These are phyloP conservation scores for Heliconius congener DNA, from an alignment of 1,140 invertebrate genomes.

Conservation along the genomic window DNA sequence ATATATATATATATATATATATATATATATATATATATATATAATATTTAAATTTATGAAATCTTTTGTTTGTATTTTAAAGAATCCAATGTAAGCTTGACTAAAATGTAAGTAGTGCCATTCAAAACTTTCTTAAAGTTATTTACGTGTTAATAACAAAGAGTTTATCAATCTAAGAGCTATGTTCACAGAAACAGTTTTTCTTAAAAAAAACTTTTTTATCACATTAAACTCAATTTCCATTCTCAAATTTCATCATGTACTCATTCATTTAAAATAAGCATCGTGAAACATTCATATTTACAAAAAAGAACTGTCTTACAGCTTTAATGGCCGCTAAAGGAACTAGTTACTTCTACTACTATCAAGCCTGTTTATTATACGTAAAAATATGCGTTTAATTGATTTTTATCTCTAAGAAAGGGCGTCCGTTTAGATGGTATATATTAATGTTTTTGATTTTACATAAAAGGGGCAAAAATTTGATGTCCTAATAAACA, in stretches of 20 bases:
- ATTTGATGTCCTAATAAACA: background rate
- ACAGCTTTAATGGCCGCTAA: background rate
- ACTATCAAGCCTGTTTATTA: conserved; percentile 1
- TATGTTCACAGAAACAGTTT: too few relatives aligned
- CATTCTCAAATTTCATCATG: too few relatives aligned
- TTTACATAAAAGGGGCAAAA: background rate
- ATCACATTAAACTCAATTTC: too few relatives aligned
- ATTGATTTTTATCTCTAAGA: background rate
- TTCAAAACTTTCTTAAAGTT: too few relatives aligned
- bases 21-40: background rate
- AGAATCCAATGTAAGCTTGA: too few relatives aligned
- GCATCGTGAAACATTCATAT: background rate
- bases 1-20: too few relatives aligned
- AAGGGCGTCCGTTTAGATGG: background rate
- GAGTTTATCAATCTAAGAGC: too few relatives aligned
- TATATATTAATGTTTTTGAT: conserved; percentile 2
- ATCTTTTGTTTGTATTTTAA: too few relatives aligned
- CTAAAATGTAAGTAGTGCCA: too few relatives aligned
- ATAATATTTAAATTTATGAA: background rate
- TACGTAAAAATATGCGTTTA: background rate
- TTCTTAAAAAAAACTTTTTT: too few relatives aligned
- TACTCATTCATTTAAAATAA: too few relatives aligned
- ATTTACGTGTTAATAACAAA: too few relatives aligned
- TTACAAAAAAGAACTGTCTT: background rate
- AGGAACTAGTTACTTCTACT: background rate